Conservation (phyloP, 2,888 invertebrate species). For the Lycia hirtaria region DNA sequence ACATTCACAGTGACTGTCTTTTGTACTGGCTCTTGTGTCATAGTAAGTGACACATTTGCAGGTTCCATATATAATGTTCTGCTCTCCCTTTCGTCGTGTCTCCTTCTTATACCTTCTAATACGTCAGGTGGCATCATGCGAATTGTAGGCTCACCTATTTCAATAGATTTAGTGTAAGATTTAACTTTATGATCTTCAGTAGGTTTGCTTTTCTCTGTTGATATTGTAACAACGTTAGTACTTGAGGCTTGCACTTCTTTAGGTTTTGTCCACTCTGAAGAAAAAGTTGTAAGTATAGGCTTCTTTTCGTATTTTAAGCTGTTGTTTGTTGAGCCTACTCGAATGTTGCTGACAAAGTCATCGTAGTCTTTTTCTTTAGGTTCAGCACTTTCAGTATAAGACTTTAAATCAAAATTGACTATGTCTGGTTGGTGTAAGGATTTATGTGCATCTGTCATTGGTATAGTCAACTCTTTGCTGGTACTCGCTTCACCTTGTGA, state of each 20-base stretch:
- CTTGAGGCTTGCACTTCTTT: slow-evolving; percentile 60
- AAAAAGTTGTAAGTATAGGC: slow-evolving; percentile 58
- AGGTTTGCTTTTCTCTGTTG: slow-evolving; percentile 68
- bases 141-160: slow-evolving; percentile 73
- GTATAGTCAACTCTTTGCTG: slow-evolving; percentile 60
- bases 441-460: slow-evolving; percentile 74
- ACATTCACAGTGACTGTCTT: slow-evolving; percentile 82
- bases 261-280: slow-evolving; percentile 68
- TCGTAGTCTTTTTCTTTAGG: slow-evolving; percentile 69
- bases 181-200: slow-evolving; percentile 64
- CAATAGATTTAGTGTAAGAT: slow-evolving; percentile 80
- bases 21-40: slow-evolving; percentile 80
- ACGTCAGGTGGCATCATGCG: slow-evolving; percentile 77
- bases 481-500: slow-evolving; percentile 64
- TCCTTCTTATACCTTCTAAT: slow-evolving; percentile 72
- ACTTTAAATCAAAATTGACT: slow-evolving; percentile 79
- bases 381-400: slow-evolving; percentile 51
- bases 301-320: slow-evolving; percentile 71
- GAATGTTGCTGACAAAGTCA: slow-evolving; percentile 80
- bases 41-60: slow-evolving; percentile 72
- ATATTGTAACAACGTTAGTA: slow-evolving; percentile 78
- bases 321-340: slow-evolving; percentile 78
- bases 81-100: slow-evolving; percentile 67
- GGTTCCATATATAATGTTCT: slow-evolving; percentile 80
- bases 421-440: slow-evolving; percentile 81